Percentiles rank a stretch among this genome's conserved stretches.
phyloP scores from a whole-genome alignment of 2,888 invertebrate species.

The Alitta virens region DNA sequence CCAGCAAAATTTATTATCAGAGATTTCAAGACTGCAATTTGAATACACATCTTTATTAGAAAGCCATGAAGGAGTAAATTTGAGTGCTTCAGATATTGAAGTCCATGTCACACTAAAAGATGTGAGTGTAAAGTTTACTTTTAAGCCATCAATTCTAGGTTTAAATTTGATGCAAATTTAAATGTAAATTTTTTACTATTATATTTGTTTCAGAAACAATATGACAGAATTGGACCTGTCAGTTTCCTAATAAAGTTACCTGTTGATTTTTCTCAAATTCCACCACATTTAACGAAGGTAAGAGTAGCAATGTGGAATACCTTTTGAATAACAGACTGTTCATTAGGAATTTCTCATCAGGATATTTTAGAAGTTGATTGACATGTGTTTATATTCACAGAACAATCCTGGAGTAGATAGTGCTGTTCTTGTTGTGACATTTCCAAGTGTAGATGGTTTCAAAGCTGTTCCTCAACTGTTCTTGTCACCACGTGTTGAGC shows the following conservation, averaged over 20 bases:
- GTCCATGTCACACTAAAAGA: conserved; percentile 61
- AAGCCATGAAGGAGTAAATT: conserved; percentile 60
- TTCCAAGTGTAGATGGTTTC: conserved; percentile 59
- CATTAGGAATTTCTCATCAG: too few species aligned
- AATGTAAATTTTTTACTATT: too few species aligned
- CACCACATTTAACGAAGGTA: conserved; percentile 60
- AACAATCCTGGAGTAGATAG: conserved; percentile 59
- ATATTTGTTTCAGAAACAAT: conserved; percentile 2
- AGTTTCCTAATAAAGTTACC: conserved; percentile 68
- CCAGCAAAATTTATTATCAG: conserved; percentile 60
- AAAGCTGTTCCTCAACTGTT: conserved; percentile 58
- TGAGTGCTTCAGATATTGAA: conserved; percentile 62
- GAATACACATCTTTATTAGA: conserved; percentile 68
- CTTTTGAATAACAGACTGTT: too few species aligned
- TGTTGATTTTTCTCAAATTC: conserved; percentile 66
- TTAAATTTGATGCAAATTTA: too few species aligned
- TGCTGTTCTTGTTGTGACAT: conserved; percentile 64
- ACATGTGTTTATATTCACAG: conserved; percentile 49
- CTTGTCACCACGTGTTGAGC: conserved; percentile 61
- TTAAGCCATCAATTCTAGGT: too few species aligned
- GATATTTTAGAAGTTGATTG: too few species aligned
- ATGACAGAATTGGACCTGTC: conserved; percentile 59
- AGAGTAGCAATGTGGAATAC: too few species aligned
- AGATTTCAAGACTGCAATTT: conserved; percentile 62
- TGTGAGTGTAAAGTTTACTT: neutral